Evolutionary conservation across 2,113 vertebrate genomes (phyloP).

Genomic region (Actenoides lindsayi): DNA sequence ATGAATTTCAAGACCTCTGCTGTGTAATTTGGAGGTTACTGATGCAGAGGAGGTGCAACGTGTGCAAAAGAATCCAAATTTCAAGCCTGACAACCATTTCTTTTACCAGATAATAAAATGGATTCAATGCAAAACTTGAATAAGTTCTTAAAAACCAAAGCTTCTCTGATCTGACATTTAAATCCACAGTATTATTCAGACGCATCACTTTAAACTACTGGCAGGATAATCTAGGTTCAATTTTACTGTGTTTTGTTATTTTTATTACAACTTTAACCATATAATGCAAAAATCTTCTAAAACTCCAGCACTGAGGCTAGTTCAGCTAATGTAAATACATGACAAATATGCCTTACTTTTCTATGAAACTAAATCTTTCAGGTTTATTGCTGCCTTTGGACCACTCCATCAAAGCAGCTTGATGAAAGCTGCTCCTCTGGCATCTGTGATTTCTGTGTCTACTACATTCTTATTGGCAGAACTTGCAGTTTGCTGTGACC

Average conservation of each 20-base stretch:
- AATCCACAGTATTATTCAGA: not conserved
- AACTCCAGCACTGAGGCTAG: not conserved
- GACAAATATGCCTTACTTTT: not conserved
- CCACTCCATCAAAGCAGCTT: not conserved
- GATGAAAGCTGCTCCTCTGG: not conserved
- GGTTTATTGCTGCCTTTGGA: not conserved
- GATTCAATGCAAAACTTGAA: not conserved
- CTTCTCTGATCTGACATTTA: not conserved
- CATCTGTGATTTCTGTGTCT: not conserved
- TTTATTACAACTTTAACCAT: not conserved
- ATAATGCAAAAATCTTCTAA: not conserved
- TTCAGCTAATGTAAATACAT: not conserved
- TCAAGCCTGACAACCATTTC: not conserved
- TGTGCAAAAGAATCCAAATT: not conserved
- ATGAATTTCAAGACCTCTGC: conserved; percentile 4
- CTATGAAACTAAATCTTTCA: not conserved
- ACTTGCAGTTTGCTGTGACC: not conserved
- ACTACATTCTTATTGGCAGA: not conserved
- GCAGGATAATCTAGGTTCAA: not conserved
- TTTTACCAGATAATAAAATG: not conserved
- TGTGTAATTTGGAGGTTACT: not conserved
- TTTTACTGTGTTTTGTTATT: not conserved
- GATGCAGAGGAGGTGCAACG: not conserved
- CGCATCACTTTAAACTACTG: not conserved
- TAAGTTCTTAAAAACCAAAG: not conserved